Percentiles rank a stretch among this genome's conserved stretches.
These are phyloP conservation scores for Synaphobranchus kaupii DNA, from an alignment of 2,797 vertebrate genomes.

Conservation along the genomic window DNA sequence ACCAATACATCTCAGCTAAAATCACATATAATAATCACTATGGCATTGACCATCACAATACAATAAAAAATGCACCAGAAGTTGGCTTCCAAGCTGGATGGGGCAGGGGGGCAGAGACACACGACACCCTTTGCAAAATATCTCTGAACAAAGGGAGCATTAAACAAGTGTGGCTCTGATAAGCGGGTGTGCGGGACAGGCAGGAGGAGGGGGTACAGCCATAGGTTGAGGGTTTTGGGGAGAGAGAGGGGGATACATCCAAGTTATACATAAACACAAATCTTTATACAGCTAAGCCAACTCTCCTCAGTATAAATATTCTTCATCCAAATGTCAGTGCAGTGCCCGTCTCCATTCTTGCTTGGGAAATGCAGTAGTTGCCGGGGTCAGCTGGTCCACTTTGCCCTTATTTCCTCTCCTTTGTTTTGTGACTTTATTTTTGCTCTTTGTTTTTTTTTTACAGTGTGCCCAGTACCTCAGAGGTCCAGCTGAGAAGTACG, in stretches of 20 bases:
- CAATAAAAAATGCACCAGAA: slow-evolving; percentile 48
- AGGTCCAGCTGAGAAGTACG: slow-evolving; percentile 72
- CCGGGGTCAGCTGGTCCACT: slow-evolving; percentile 14
- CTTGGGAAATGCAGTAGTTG: slow-evolving; percentile 26
- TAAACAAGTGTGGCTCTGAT: slow-evolving; percentile 12
- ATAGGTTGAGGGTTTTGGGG: neutral
- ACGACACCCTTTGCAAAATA: slow-evolving; percentile 33
- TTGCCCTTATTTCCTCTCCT: neutral
- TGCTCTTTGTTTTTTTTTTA: slow-evolving; percentile 43
- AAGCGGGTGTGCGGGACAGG: slow-evolving; percentile 3
- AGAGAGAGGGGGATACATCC: neutral
- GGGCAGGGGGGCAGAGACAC: slow-evolving; percentile 36
- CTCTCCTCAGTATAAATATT: slow-evolving; percentile 47
- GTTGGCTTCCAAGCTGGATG: slow-evolving; percentile 18
- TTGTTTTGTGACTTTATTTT: neutral
- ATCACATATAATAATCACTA: slow-evolving; percentile 43
- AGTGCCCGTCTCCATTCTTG: slow-evolving; percentile 30
- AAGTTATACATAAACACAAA: slow-evolving; percentile 32
- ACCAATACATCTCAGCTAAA: slow-evolving; percentile 41
- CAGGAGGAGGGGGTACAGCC: slow-evolving; percentile 32
- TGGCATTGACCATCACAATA: slow-evolving; percentile 49
- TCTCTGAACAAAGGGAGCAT: slow-evolving; percentile 31
- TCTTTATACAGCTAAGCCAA: slow-evolving; percentile 34
- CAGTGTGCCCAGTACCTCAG: slow-evolving; percentile 59
- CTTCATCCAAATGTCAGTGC: slow-evolving; percentile 52